Conservation (phyloP, 1,140 invertebrate species). For the Anadara kagoshimensis region DNA sequence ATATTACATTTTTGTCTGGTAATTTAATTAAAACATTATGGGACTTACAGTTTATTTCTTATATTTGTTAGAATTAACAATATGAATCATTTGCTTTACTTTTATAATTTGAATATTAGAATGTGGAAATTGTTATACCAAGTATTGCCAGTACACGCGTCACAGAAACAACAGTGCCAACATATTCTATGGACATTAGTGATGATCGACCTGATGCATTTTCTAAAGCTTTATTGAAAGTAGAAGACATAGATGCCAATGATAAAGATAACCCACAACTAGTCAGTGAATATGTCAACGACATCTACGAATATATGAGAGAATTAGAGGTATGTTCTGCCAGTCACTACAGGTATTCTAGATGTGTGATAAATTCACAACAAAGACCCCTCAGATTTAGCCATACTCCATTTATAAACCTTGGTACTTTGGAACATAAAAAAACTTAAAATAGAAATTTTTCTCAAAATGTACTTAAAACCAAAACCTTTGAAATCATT, state of each 20-base stretch:
- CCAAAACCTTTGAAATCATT: too few species aligned
- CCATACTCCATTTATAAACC: neutral
- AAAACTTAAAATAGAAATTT: too few species aligned
- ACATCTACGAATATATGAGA: slow-evolving; percentile 88
- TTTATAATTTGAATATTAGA: neutral
- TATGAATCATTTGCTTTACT: too few species aligned
- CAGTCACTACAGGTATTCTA: neutral
- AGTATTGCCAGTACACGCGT: slow-evolving; percentile 3
- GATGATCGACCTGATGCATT: slow-evolving; percentile 63
- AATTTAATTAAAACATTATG: too few species aligned
- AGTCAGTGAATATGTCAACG: slow-evolving; percentile 87
- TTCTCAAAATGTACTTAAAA: too few species aligned
- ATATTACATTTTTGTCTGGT: too few species aligned
- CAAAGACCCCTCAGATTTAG: slow-evolving; percentile 13
- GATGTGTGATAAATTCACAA: slow-evolving; percentile 5
- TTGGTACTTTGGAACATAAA: neutral
- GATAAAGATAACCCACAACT: slow-evolving; percentile 85
- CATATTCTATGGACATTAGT: slow-evolving; percentile 63
- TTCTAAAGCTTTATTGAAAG: slow-evolving; percentile 55
- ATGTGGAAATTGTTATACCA: slow-evolving; percentile 18
- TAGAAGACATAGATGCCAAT: slow-evolving; percentile 84
- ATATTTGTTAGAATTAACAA: too few species aligned
- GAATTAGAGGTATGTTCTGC: slow-evolving; percentile 80
- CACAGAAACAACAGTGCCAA: slow-evolving; percentile 14
- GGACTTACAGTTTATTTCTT: too few species aligned